Base-by-base conservation (phyloP, 2,113 vertebrate species). In the Brachyhypopomus gauderio region DNA sequence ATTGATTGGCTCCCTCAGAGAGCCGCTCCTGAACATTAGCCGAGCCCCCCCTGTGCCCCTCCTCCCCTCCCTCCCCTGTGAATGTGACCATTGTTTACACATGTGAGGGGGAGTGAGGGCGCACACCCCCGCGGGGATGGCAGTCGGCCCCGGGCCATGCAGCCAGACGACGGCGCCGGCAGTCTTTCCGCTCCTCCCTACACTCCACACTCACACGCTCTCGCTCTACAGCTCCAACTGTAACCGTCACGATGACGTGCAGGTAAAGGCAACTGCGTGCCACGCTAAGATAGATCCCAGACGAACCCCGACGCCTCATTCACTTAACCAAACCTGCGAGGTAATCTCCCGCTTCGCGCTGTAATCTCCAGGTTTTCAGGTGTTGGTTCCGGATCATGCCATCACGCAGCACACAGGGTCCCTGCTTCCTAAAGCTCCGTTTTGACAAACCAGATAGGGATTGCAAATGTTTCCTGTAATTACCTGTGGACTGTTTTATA, bases 31-130 rank as follows among this genome's bases (percentile, higher is more conserved):
- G 78, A 86, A 85, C 80, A 81, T 84, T 83, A 81, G 75, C 77
- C 82, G 66, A 86, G 81, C 45, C 8, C 45, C 45, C 30, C 30
- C 30, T 30, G 30, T 30, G 76, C 78, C 55, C 80, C 79, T 75
- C 58, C 72, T 58, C 58, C 45, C 38, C 14, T 27, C 27, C 4
- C 25, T 9, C 62, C 74, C 38, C 60, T 73, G 69, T 89, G 85
- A 89, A 89, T 88, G 84, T 71, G 48, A 17, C 77, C 86, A 86
- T 89, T 89, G 88, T 89, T 83, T 79, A 59, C 78, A 85, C 45
- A 88, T 79, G 81, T 70, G 78, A 71, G 79, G 82, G 80, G 84
- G 85, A 88, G 78, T 78, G 38, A 74, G 74, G 59, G 77, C 80
- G 66, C 70, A 78, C 72, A 81, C 63, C 75, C 81, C 72, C 80